Evolutionary conservation across 2,888 invertebrate species (phyloP).

Genomic region (Apamea crenata): DNA sequence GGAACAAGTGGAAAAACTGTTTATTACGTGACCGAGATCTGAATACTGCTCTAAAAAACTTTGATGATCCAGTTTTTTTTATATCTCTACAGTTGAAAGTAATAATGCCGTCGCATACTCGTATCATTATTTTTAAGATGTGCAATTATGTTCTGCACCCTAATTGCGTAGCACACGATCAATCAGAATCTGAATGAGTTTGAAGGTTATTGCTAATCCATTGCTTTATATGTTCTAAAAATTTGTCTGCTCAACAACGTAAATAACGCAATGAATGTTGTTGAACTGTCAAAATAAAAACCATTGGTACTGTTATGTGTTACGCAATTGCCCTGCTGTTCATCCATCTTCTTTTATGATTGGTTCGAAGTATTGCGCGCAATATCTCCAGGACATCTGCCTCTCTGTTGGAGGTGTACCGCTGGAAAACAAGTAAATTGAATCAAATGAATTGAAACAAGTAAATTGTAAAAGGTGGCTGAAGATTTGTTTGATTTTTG

Average conservation of each 20-base stretch:
- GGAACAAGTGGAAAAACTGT: slow-evolving; percentile 59
- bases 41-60: slow-evolving; percentile 44
- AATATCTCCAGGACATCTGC: slow-evolving; percentile 43
- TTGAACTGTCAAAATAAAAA: neutral
- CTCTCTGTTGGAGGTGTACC: slow-evolving; percentile 41
- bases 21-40: slow-evolving; percentile 59
- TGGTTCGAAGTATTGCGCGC: slow-evolving; percentile 15
- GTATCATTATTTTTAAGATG: slow-evolving; percentile 26
- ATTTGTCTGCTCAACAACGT: neutral
- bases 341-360: neutral
- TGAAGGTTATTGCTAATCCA: neutral
- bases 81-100: slow-evolving; percentile 7
- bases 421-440: slow-evolving; percentile 40
- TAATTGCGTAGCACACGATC: neutral
- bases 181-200: neutral
- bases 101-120: neutral
- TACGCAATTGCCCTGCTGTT: neutral
- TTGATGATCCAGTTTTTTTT: slow-evolving; percentile 38
- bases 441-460: slow-evolving; percentile 37
- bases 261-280: neutral
- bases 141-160: slow-evolving; percentile 2
- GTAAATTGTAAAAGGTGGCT: neutral
- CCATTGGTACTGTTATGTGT: neutral
- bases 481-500: neutral
- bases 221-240: neutral